Conservation (phyloP, 2,113 vertebrate species). For the Hydrolagus affinis region DNA sequence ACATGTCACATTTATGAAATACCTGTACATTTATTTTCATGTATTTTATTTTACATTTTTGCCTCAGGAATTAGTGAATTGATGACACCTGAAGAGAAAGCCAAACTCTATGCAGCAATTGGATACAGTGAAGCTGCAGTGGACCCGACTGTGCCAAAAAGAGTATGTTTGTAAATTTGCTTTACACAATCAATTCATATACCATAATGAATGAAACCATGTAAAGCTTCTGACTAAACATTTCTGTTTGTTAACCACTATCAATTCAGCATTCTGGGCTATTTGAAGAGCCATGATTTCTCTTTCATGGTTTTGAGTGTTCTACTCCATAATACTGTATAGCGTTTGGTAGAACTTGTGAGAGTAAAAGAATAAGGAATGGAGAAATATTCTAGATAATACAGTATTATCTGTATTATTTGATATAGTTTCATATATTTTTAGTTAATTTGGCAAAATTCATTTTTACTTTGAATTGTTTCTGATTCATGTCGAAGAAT, state of each 20-base stretch:
- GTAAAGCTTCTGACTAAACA: not conserved
- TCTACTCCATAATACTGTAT: not conserved
- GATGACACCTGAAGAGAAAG: constrained; percentile 80
- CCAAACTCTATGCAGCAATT: constrained; percentile 89
- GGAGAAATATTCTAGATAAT: too few relatives aligned
- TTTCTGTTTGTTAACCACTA: not conserved
- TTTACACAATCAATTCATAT: not conserved
- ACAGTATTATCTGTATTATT: too few relatives aligned
- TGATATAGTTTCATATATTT: too few relatives aligned
- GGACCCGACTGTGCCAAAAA: constrained; percentile 88
- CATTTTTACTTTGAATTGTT: too few relatives aligned
- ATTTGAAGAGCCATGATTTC: not conserved
- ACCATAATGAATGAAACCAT: not conserved
- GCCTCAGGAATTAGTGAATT: constrained; percentile 72
- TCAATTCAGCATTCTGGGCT: not conserved
- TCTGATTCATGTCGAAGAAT: too few relatives aligned
- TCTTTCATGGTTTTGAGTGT: not conserved
- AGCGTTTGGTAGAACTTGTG: too few relatives aligned
- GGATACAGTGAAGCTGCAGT: constrained; percentile 86
- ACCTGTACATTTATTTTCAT: not conserved
- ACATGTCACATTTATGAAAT: not conserved
- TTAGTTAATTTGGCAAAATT: too few relatives aligned
- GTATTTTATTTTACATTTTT: not conserved
- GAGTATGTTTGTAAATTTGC: constrained; percentile 55
- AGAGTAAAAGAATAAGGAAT: too few relatives aligned